A percentile compares a stretch with the other conserved stretches of the same genome.
Evolutionary conservation across 2,797 vertebrate species (phyloP).

Genomic region (Alcedo atthis): DNA sequence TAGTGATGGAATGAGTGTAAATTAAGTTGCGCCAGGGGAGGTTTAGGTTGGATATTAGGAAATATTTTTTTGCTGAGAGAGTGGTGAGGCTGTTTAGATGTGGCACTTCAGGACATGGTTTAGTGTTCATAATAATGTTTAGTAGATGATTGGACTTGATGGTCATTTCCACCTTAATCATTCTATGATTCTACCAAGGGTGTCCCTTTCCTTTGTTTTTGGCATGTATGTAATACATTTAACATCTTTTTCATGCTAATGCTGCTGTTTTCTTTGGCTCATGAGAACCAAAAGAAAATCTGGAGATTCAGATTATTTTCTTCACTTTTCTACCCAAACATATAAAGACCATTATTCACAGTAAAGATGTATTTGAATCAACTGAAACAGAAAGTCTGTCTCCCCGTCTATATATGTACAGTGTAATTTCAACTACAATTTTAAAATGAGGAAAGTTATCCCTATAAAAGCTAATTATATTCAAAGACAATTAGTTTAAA

Average conservation of each 20-base stretch:
- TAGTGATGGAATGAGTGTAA: too few relatives aligned
- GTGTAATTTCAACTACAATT: background rate
- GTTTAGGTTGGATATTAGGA: too few relatives aligned
- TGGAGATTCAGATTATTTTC: background rate
- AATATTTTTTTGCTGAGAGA: too few relatives aligned
- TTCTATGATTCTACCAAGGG: too few relatives aligned
- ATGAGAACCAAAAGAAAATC: background rate
- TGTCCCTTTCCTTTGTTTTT: background rate
- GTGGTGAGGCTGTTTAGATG: too few relatives aligned
- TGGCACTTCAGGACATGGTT: too few relatives aligned
- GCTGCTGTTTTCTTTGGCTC: background rate
- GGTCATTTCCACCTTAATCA: too few relatives aligned
- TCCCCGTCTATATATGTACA: background rate
- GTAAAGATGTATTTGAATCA: background rate
- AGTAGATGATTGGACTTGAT: too few relatives aligned
- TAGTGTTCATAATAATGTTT: too few relatives aligned
- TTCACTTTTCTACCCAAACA: background rate
- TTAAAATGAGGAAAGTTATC: constrained; percentile 47
- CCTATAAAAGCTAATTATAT: constrained; percentile 49
- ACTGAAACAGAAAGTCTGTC: background rate
- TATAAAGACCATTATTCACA: background rate
- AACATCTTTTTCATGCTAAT: background rate
- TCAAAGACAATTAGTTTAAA: constrained; percentile 54
- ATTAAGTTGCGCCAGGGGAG: too few relatives aligned
- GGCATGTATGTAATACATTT: background rate